Base-by-base conservation (phyloP, 35 echinoderm and acorn worm species). In the Hemicentrotus pulcherrimus region DNA sequence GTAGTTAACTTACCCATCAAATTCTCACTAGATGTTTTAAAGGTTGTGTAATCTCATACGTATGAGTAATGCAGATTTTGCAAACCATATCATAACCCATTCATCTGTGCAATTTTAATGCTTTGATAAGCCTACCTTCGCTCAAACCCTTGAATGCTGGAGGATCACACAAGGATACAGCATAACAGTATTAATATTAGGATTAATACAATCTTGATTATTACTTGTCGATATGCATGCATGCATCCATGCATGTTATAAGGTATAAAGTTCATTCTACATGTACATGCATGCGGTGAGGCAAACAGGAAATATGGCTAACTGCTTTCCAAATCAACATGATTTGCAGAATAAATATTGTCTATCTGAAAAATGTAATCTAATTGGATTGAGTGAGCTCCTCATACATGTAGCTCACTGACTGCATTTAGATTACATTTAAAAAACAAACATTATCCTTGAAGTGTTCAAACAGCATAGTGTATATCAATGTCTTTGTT, bases 91-190 rank as follows among this genome's bases (percentile, higher is more conserved):
- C 65, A 78, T 78, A 22, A 7, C 22, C 19, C 65, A 78, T 78
- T 78, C 65, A 78, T 78, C 65, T 28, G 65, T 78, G 65, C 65
- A 58, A 22, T 33, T 4, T 48, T 65, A 8, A 78, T 28, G 65
- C 22, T 78, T 78, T 3, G 18, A 59, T 28, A 28, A 28, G 65
- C 35, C 78, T 94, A 94, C 91, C 91, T 96, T 94, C 60, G 61
- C 91, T 46, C 60, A 96, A 46, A 92, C 88, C 88, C 91, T 95
- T 60, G 86, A 95, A 61, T 31, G 91, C 95, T 95, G 95, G 32
- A 46, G 58, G 46, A 92, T 59, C 47, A 59, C 91, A 93, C 47
- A 47, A 58, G 46, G 32, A 93, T 93, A 93, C 58, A 47, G 86
- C 35, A 85, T 85, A 86, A 85, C 94, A 94, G 45, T 85, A 70